Evolutionary conservation across 2,888 invertebrate genomes (phyloP), one percentile per base, ranked within the genome.

Genomic region (Sesia bembeciformis): DNA sequence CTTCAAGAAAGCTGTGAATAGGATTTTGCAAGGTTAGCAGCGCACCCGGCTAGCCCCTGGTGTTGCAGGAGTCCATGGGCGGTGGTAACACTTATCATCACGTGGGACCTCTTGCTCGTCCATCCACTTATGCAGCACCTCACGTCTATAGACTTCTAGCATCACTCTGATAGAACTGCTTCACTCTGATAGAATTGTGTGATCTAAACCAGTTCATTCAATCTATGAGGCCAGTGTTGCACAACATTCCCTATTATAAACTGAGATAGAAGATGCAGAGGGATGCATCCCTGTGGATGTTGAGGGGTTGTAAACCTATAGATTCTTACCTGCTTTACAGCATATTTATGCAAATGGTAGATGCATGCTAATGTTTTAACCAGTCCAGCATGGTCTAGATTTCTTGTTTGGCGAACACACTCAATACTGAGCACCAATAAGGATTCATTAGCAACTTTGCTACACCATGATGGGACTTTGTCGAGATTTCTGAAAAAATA

Each of bases 291-390:
- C 23, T 23, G 23, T 23, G 23, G 23, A 23, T 23, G 23, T 7
- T 42, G 42, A 6, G 42, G 42, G 42, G 7, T 42, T 6, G 42
- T 42, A 42, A 5, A 42, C 42, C 7, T 42, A 7, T 49, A n/a
- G 5, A 50, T 5, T 57, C 61, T 58, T 61, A 83, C 84, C 76
- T 73, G 66, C 62, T 60, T 76, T 0, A 75, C 64, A 51, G 70
- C 61, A 65, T 78, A 65, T 53, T 64, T 76, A 53, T 84, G 84
- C 54, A 86, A 68, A 63, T 85, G 84, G 51, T 76, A 85, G 3
- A 85, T 64, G 50, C 84, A 82, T 0, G 84, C 85, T 7, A 89
- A 59, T 0, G 72, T 73, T 58, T 84, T 86, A 4, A 83, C 72
- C 53, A 68, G 67, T 3, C 83, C 80, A 0, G 70, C 57, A 39